phyloP scores from a whole-genome alignment of 2,113 vertebrate genomes.

The Tachysurus vachellii region DNA sequence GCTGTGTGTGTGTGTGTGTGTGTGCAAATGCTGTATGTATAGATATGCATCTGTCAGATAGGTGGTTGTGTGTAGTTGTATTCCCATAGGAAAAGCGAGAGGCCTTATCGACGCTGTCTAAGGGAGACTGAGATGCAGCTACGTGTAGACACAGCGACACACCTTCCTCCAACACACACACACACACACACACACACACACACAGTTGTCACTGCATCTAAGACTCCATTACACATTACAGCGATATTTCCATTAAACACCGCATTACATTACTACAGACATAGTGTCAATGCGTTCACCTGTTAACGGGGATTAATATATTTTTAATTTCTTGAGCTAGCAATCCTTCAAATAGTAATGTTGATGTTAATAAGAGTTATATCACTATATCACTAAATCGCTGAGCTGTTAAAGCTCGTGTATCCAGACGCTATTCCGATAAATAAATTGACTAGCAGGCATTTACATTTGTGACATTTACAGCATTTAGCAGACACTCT shows the following conservation, averaged over 20 bases:
- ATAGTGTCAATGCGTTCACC: neutral
- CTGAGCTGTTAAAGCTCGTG: neutral
- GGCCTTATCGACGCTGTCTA: conserved; percentile 42
- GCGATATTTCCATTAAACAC: neutral
- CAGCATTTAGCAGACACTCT: too few species aligned
- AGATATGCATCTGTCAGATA: conserved; percentile 26
- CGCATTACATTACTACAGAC: neutral
- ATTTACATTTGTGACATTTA: too few species aligned
- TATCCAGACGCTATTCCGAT: neutral
- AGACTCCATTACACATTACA: neutral
- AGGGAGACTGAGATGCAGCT: conserved; percentile 26
- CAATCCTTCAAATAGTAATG: neutral
- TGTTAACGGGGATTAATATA: neutral
- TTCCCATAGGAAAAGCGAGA: conserved; percentile 43
- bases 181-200: conserved; percentile 20
- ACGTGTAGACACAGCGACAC: conserved; percentile 57
- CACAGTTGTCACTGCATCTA: neutral
- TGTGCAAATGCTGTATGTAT: conserved; percentile 15
- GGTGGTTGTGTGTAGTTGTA: conserved; percentile 27
- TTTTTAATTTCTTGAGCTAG: neutral
- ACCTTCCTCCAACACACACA: conserved; percentile 23
- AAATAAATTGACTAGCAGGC: too few species aligned
- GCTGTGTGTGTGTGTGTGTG: conserved; percentile 40
- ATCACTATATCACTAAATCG: neutral
- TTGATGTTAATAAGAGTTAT: neutral